Evolutionary conservation across 2,113 vertebrate genomes (phyloP).

Genomic region (Gavia stellata): DNA sequence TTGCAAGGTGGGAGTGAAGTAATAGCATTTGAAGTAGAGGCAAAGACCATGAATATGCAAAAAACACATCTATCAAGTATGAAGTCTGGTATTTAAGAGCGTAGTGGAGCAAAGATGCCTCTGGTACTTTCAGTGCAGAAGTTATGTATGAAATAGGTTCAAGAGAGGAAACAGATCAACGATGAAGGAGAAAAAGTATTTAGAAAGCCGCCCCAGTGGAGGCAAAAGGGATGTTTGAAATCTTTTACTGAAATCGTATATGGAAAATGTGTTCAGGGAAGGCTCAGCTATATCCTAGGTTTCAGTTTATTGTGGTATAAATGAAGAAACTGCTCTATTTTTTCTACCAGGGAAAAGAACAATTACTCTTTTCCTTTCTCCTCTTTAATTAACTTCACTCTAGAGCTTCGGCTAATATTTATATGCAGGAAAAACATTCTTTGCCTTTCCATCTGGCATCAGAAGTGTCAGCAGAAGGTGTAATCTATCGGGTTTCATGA

Average conservation of each 20-base stretch:
- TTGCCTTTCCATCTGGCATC: constrained; percentile 67
- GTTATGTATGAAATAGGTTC: constrained; percentile 46
- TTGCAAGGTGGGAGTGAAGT: not conserved
- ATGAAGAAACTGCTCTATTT: not conserved
- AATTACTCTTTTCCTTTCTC: not conserved
- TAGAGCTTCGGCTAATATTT: constrained; percentile 32
- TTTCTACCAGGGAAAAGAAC: not conserved
- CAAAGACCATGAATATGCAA: constrained; percentile 54
- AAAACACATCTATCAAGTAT: constrained; percentile 38
- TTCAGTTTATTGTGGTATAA: constrained; percentile 27
- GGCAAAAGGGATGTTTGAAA: constrained; percentile 40
- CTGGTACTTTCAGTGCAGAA: constrained; percentile 59
- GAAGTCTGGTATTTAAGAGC: constrained; percentile 44
- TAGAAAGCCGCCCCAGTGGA: constrained; percentile 22
- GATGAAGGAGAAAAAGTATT: constrained; percentile 26
- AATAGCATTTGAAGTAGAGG: constrained; percentile 34
- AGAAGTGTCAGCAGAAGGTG: constrained; percentile 63
- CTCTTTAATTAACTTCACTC: constrained; percentile 1
- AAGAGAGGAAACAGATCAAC: constrained; percentile 55
- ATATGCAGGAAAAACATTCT: constrained; percentile 10
- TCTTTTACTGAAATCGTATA: constrained; percentile 12
- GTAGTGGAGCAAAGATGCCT: constrained; percentile 10
- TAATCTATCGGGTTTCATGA: constrained; percentile 47
- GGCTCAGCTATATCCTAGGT: not conserved
- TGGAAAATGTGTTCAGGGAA: not conserved